phyloP scores from a whole-genome alignment of 2,797 vertebrate species.

The Rhinichthys osculus region DNA sequence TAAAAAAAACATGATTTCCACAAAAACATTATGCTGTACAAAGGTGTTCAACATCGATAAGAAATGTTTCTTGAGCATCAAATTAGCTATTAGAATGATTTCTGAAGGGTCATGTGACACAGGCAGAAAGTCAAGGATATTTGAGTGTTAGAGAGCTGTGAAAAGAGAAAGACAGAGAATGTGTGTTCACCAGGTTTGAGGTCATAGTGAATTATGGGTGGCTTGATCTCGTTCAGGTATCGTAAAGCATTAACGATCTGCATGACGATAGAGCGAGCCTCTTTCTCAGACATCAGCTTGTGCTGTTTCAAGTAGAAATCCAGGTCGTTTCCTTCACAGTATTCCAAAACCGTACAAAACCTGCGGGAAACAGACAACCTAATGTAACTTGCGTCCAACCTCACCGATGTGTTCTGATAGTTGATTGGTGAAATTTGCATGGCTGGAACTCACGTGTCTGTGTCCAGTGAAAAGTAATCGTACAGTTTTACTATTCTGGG shows the following conservation, averaged over 20 bases:
- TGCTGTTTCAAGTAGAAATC: slow-evolving; percentile 99
- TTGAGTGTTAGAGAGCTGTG: background rate
- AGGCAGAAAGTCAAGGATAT: background rate
- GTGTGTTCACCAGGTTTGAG: slow-evolving; percentile 91
- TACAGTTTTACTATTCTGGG: slow-evolving; percentile 98
- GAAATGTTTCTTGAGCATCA: background rate
- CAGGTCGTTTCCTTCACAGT: slow-evolving; percentile 99
- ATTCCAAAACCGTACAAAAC: slow-evolving; percentile 99
- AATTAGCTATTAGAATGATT: background rate
- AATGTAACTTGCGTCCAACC: background rate
- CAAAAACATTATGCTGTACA: background rate
- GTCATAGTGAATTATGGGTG: slow-evolving; percentile 99
- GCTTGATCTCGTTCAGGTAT: slow-evolving; percentile 99
- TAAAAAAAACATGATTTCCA: background rate
- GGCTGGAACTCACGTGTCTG: slow-evolving; percentile 91
- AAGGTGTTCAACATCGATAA: background rate
- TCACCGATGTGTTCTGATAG: background rate
- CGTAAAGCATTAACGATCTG: slow-evolving; percentile 99
- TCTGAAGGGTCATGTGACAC: no score
- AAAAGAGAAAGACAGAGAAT: background rate
- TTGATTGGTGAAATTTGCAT: background rate
- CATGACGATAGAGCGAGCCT: slow-evolving; percentile 99
- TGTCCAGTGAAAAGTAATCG: slow-evolving; percentile 99
- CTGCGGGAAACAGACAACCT: slow-evolving; percentile 67
- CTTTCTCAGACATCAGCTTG: slow-evolving; percentile 99